Evolutionary conservation across 2,888 invertebrate species (phyloP).

Genomic region (Drosophila seclusa): DNA sequence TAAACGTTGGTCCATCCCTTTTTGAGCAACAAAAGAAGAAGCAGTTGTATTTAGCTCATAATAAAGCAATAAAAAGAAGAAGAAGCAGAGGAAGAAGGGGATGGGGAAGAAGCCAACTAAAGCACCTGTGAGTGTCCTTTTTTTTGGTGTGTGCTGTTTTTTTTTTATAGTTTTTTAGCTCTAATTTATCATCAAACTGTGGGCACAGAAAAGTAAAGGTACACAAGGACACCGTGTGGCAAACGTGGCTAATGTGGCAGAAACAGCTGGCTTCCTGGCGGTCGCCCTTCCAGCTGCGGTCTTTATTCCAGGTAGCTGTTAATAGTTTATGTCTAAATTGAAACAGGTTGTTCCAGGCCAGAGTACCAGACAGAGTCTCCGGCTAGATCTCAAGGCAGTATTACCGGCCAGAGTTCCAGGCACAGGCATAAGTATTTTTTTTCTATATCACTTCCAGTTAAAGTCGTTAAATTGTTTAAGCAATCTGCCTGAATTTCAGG

Average conservation of each 20-base stretch:
- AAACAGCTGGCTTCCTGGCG: slow-evolving; percentile 78
- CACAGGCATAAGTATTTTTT: not conserved
- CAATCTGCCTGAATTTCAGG: not conserved
- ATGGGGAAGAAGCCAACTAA: slow-evolving; percentile 65
- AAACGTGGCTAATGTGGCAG: slow-evolving; percentile 16
- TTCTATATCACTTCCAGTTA: not conserved
- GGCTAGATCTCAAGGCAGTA: too few relatives aligned
- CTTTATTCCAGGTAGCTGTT: slow-evolving; percentile 24
- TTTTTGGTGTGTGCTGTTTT: slow-evolving; percentile 24
- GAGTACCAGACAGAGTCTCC: too few relatives aligned
- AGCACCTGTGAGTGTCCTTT: slow-evolving; percentile 35
- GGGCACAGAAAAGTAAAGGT: slow-evolving; percentile 56
- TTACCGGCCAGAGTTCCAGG: not conserved
- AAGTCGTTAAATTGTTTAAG: not conserved
- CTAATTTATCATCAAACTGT: slow-evolving; percentile 78
- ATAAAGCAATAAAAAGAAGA: slow-evolving; percentile 75
- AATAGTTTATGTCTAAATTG: slow-evolving; percentile 78
- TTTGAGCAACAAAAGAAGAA: slow-evolving; percentile 37
- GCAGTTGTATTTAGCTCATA: slow-evolving; percentile 58
- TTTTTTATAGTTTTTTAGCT: slow-evolving; percentile 41
- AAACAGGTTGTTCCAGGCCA: slow-evolving; percentile 61
- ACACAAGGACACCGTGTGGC: slow-evolving; percentile 39
- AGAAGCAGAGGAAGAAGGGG: slow-evolving; percentile 17
- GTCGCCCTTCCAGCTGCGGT: slow-evolving; percentile 48
- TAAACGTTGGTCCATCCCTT: slow-evolving; percentile 25